phyloP scores from a whole-genome alignment of 1,140 invertebrate genomes.

The Drosophila pectinifera region DNA sequence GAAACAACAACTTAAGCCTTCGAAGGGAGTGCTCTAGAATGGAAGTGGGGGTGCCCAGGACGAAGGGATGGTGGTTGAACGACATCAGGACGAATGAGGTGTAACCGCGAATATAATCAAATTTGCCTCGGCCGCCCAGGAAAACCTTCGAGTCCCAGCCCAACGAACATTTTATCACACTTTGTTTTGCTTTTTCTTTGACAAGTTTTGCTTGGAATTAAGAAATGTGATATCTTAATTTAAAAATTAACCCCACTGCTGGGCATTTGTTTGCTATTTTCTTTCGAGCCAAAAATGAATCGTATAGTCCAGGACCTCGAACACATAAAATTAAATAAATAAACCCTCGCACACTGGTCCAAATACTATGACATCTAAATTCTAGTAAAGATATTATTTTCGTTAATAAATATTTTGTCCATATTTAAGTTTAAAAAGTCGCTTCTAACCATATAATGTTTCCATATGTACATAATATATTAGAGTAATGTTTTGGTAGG shows the following conservation, averaged over 20 bases:
- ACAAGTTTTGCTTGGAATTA: slow-evolving; percentile 8
- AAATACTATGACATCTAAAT: too few relatives aligned
- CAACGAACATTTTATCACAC: not conserved
- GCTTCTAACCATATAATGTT: too few relatives aligned
- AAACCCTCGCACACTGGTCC: too few relatives aligned
- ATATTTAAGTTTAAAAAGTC: too few relatives aligned
- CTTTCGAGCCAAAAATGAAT: too few relatives aligned
- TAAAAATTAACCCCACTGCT: slow-evolving; percentile 60
- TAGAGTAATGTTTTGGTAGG: too few relatives aligned
- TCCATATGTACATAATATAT: too few relatives aligned
- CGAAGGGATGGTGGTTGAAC: slow-evolving; percentile 3
- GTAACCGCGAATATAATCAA: slow-evolving; percentile 78
- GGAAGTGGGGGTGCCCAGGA: not conserved
- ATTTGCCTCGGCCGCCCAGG: slow-evolving; percentile 46
- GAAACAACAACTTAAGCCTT: slow-evolving; percentile 18
- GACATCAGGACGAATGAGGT: slow-evolving; percentile 68
- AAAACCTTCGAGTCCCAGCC: slow-evolving; percentile 21
- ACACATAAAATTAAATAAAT: too few relatives aligned
- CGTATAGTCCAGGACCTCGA: not conserved
- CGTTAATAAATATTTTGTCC: too few relatives aligned
- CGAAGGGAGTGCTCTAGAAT: not conserved
- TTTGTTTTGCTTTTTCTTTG: slow-evolving; percentile 20
- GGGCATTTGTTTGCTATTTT: not conserved
- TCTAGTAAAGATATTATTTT: too few relatives aligned
- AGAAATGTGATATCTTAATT: slow-evolving; percentile 69